These are phyloP conservation scores for Oophaga sylvatica DNA, from an alignment of 2,797 vertebrate species.

Conservation along the genomic window DNA sequence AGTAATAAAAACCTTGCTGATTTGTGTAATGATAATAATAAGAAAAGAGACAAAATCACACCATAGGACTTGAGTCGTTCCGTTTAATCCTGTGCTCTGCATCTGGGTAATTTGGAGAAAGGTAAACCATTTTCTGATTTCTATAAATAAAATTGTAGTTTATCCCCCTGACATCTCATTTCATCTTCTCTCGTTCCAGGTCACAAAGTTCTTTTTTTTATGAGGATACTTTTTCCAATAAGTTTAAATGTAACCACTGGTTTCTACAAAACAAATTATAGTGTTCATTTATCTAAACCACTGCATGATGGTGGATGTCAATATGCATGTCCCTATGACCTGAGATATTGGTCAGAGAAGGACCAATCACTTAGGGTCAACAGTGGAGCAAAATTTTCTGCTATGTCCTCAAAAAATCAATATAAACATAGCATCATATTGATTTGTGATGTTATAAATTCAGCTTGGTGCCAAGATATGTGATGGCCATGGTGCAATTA, in stretches of 20 bases:
- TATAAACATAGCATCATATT: conserved; percentile 27
- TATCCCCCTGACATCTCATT: conserved; percentile 53
- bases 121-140: conserved; percentile 45
- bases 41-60: conserved; percentile 51
- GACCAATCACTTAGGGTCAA: conserved; percentile 43
- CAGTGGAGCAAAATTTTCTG: conserved; percentile 19
- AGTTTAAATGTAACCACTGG: conserved; percentile 41
- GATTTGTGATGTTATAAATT: conserved; percentile 17
- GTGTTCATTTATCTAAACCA: conserved; percentile 18
- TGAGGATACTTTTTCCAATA: conserved; percentile 31
- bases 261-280: neutral
- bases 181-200: conserved; percentile 47
- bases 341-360: conserved; percentile 10
- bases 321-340: conserved; percentile 26
- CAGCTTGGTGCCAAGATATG: neutral
- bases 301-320: neutral
- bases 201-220: conserved; percentile 44
- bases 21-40: conserved; percentile 42
- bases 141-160: conserved; percentile 54
- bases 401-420: neutral
- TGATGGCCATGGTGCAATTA: neutral
- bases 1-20: conserved; percentile 44
- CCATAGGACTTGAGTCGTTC: conserved; percentile 7
- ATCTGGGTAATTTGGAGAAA: conserved; percentile 52
- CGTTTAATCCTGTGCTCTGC: neutral